These are phyloP conservation scores for Napeogenes sylphis DNA, from an alignment of 2,888 invertebrate species.

Conservation along the genomic window DNA sequence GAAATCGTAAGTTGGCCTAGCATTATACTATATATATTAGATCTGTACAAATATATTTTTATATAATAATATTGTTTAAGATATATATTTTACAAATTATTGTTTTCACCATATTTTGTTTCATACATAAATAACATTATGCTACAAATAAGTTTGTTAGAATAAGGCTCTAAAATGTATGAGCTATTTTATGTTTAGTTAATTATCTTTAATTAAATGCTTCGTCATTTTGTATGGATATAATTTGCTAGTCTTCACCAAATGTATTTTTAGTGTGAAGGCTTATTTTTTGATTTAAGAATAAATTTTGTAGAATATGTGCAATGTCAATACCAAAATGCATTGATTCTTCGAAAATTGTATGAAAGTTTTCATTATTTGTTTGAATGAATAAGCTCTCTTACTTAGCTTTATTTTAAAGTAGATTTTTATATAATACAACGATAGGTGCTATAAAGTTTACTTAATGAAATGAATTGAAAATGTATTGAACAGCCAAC, in stretches of 20 bases:
- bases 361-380: slow-evolving; percentile 23
- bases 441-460: slow-evolving; percentile 67
- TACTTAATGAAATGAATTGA: slow-evolving; percentile 51
- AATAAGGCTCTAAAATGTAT: background rate
- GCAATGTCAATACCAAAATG: slow-evolving; percentile 39
- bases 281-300: slow-evolving; percentile 25
- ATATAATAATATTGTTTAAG: slow-evolving; percentile 2
- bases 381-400: slow-evolving; percentile 18
- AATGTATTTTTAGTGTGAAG: slow-evolving; percentile 44
- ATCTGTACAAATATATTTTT: slow-evolving; percentile 1
- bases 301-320: slow-evolving; percentile 20
- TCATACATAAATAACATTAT: background rate
- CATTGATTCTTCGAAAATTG: slow-evolving; percentile 39
- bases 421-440: slow-evolving; percentile 29
- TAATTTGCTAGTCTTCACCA: slow-evolving; percentile 46
- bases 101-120: background rate
- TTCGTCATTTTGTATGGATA: slow-evolving; percentile 14
- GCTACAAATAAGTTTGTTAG: background rate
- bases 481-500: slow-evolving; percentile 42
- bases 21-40: background rate
- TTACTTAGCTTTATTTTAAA: slow-evolving; percentile 20
- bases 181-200: background rate
- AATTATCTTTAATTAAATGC: background rate
- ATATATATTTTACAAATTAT: background rate
- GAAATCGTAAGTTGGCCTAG: background rate